Evolutionary conservation across 2,113 vertebrate genomes (phyloP).

Genomic region (Laticauda laticaudata): DNA sequence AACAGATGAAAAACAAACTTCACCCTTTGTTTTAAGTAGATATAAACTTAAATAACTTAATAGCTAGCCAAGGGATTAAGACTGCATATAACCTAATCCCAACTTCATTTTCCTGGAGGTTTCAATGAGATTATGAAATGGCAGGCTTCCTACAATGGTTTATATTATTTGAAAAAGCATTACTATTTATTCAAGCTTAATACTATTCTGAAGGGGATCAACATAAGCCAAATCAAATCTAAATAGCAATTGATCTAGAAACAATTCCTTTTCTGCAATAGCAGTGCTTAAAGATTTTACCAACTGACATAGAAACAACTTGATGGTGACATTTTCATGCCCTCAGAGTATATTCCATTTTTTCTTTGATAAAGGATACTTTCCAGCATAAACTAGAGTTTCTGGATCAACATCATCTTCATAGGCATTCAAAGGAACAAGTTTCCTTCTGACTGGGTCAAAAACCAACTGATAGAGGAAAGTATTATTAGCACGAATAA

Average conservation of each 20-base stretch:
- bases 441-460: slow-evolving; percentile 84
- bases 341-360: not conserved
- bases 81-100: not conserved
- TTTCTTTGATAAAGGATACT: slow-evolving; percentile 83
- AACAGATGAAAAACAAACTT: not conserved
- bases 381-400: slow-evolving; percentile 85
- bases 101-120: not conserved
- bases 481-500: slow-evolving; percentile 91
- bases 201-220: not conserved
- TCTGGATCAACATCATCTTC: slow-evolving; percentile 76
- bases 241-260: not conserved
- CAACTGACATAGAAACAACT: not conserved
- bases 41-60: not conserved
- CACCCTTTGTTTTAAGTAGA: not conserved
- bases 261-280: not conserved
- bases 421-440: slow-evolving; percentile 90
- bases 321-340: not conserved
- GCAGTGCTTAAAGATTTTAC: not conserved
- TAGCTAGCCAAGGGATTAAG: not conserved
- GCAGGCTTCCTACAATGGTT: not conserved
- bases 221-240: not conserved
- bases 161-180: not conserved
- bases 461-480: slow-evolving; percentile 97
- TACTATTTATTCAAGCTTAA: not conserved
- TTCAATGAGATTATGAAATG: not conserved